Percentiles rank a stretch among this genome's conserved stretches.
Evolutionary conservation across 2,797 vertebrate genomes (phyloP).

Genomic region (Lateolabrax maculatus): DNA sequence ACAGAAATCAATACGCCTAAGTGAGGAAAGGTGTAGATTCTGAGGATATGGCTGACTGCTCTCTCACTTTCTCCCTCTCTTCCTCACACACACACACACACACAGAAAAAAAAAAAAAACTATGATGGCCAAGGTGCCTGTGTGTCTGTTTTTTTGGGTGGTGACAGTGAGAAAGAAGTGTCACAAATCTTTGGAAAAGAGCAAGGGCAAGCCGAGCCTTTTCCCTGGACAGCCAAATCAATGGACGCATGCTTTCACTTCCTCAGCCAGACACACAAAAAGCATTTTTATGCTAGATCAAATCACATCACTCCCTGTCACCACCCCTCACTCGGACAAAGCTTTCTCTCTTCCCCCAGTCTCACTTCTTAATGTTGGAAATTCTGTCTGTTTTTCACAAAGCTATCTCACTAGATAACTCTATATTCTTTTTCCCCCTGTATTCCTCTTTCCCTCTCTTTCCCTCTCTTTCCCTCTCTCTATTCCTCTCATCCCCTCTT

Average conservation of each 20-base stretch:
- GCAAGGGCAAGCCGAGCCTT: constrained; percentile 67
- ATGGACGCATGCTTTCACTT: constrained; percentile 75
- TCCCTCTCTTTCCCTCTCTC: constrained; percentile 3
- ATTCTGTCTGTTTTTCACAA: constrained; percentile 54
- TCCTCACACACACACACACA: constrained; percentile 13
- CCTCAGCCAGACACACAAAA: constrained; percentile 77
- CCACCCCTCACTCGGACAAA: constrained; percentile 64
- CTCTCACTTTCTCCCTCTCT: constrained; percentile 42
- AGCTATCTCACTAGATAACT: constrained; percentile 50
- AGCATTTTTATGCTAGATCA: constrained; percentile 83
- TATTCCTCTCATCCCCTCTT: constrained; percentile 3
- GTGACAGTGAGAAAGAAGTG: constrained; percentile 61
- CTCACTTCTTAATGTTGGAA: constrained; percentile 50
- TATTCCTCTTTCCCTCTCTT: constrained; percentile 27
- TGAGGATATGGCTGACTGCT: constrained; percentile 72
- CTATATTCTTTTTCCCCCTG: constrained; percentile 21
- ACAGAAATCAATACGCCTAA: constrained; percentile 86
- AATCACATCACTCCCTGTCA: constrained; percentile 79
- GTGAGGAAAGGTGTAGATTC: constrained; percentile 86
- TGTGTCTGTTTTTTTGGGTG: constrained; percentile 56
- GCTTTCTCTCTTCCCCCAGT: constrained; percentile 31
- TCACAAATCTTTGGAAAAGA: constrained; percentile 70
- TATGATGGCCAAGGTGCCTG: constrained; percentile 46
- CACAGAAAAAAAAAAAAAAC: background rate
- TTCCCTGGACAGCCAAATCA: constrained; percentile 76